Evolutionary conservation across 2,797 vertebrate genomes (phyloP).

Genomic region (Danio aesculapii): DNA sequence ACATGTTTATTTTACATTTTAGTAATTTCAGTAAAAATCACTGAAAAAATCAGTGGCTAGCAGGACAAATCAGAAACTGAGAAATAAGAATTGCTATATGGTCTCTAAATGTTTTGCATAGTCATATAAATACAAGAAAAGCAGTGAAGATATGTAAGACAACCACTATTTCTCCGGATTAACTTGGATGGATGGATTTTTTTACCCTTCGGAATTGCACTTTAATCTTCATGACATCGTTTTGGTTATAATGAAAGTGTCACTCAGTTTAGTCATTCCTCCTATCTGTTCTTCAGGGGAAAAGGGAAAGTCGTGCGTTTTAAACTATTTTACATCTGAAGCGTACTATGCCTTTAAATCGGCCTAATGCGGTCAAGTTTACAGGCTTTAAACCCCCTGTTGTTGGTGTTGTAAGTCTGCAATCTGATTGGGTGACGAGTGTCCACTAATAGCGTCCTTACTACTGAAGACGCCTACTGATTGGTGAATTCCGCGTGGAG

Average conservation of each 20-base stretch:
- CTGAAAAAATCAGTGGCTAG: too few relatives aligned
- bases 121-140: too few relatives aligned
- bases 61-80: too few relatives aligned
- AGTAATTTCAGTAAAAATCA: too few relatives aligned
- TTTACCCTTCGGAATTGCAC: too few relatives aligned
- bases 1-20: too few relatives aligned
- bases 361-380: slow-evolving; percentile 40
- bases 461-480: slow-evolving; percentile 35
- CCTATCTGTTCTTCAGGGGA: not conserved
- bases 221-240: not conserved
- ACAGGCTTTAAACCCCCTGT: slow-evolving; percentile 43
- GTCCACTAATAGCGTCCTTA: slow-evolving; percentile 38
- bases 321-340: slow-evolving; percentile 59
- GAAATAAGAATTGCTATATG: too few relatives aligned
- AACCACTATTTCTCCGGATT: too few relatives aligned
- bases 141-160: too few relatives aligned
- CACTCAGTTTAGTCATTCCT: not conserved
- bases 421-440: slow-evolving; percentile 37
- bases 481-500: slow-evolving; percentile 59
- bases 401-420: slow-evolving; percentile 28
- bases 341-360: slow-evolving; percentile 34
- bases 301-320: not conserved
- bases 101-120: too few relatives aligned
- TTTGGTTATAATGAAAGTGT: not conserved
- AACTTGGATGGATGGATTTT: too few relatives aligned